Percentiles rank a stretch among this genome's conserved stretches.
These are phyloP conservation scores for Myotis yumanensis DNA, from an alignment of 2,113 vertebrate species.

Conservation along the genomic window DNA sequence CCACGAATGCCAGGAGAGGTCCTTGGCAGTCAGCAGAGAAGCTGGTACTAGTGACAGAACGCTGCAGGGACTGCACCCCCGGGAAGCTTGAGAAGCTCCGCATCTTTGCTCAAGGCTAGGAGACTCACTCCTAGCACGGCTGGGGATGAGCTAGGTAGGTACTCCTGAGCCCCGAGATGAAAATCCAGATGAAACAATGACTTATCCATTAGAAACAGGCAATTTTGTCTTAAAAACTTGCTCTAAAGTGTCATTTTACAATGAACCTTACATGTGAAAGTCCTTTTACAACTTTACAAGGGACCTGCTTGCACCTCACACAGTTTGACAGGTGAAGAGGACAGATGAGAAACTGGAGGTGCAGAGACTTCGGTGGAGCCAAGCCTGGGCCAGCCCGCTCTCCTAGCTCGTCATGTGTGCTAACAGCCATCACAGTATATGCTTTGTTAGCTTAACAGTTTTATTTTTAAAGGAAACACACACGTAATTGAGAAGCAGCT, in stretches of 20 bases:
- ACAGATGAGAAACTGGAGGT: not conserved
- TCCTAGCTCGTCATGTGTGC: rapidly evolving
- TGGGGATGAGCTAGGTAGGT: not conserved
- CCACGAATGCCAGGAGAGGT: not conserved
- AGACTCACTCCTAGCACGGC: not conserved
- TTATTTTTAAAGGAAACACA: not conserved
- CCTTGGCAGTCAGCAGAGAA: not conserved
- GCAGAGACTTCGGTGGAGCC: not conserved
- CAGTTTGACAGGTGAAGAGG: not conserved
- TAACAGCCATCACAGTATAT: not conserved
- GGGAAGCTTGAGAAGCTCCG: too few relatives aligned
- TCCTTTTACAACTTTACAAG: not conserved
- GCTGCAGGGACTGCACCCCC: too few relatives aligned
- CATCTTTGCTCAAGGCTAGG: not conserved
- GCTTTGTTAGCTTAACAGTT: not conserved
- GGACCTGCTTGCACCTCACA: not conserved
- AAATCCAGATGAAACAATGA: not conserved
- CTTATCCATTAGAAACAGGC: too few relatives aligned
- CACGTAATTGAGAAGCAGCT: not conserved
- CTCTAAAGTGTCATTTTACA: not conserved
- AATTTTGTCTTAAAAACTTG: not conserved
- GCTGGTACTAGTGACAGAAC: not conserved
- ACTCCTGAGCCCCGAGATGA: not conserved
- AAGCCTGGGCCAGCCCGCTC: rapidly evolving
- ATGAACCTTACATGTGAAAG: too few relatives aligned